Conservation (phyloP, 2,888 invertebrate species). For the Cheilosia impressa region DNA sequence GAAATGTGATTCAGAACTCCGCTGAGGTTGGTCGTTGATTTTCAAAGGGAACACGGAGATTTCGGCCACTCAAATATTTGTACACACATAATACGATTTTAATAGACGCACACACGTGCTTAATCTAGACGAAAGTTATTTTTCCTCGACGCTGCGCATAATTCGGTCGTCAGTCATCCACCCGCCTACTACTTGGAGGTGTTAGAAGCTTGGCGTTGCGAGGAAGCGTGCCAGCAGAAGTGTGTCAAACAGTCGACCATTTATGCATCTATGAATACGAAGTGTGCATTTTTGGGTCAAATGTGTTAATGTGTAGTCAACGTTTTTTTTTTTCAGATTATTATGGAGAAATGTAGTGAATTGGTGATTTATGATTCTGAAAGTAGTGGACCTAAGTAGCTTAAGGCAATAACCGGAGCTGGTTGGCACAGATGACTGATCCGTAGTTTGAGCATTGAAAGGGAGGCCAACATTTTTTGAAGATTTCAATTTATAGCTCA, state of each 20-base stretch:
- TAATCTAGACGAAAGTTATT: background rate
- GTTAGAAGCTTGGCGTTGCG: background rate
- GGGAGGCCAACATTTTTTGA: no score
- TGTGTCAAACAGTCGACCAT: background rate
- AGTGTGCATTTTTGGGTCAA: background rate
- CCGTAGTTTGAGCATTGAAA: no score
- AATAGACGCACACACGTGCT: conserved; percentile 14
- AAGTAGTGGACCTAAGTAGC: no score
- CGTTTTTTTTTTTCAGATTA: no score
- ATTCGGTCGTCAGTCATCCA: background rate
- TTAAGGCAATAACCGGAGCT: no score
- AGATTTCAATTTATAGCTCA: no score
- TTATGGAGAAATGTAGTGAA: no score
- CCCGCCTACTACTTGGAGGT: background rate
- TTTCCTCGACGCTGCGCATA: conserved; percentile 4
- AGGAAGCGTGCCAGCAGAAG: background rate
- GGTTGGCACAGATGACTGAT: no score
- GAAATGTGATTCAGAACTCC: conserved; percentile 31
- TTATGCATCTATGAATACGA: background rate
- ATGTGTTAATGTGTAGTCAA: background rate
- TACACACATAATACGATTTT: conserved; percentile 21
- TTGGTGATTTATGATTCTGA: no score
- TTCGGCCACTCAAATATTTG: background rate
- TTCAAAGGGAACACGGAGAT: background rate
- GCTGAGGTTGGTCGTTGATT: conserved; percentile 1